Conservation (phyloP, 2,113 vertebrate genomes). For the Misgurnus anguillicaudatus region DNA sequence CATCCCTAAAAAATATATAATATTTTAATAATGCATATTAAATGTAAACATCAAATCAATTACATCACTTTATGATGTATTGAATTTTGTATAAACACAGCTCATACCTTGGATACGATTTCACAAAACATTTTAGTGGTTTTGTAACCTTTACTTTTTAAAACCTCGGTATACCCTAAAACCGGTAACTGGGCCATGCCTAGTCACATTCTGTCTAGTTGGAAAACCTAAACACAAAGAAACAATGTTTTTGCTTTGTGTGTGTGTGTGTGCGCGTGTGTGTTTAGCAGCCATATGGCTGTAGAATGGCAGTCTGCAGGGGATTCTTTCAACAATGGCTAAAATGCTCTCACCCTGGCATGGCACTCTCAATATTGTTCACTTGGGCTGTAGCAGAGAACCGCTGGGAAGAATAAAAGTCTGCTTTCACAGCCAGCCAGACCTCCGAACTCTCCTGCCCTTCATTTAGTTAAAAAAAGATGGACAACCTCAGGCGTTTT, state of each 20-base stretch:
- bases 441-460: conserved; percentile 9
- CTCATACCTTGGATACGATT: too few species aligned
- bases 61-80: too few species aligned
- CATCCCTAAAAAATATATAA: too few species aligned
- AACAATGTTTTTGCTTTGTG: too few species aligned
- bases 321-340: conserved; percentile 60
- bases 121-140: too few species aligned
- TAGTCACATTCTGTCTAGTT: neutral
- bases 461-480: conserved; percentile 48
- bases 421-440: conserved; percentile 58
- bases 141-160: too few species aligned
- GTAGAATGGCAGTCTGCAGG: conserved; percentile 62
- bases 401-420: conserved; percentile 51
- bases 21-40: too few species aligned
- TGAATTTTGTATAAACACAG: too few species aligned
- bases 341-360: conserved; percentile 37
- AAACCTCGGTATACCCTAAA: too few species aligned
- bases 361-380: conserved; percentile 53
- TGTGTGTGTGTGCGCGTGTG: neutral
- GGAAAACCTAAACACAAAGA: too few species aligned
- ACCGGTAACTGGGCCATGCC: too few species aligned
- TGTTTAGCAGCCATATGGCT: conserved; percentile 62
- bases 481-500: conserved; percentile 52
- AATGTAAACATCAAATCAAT: too few species aligned
- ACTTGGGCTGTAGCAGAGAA: conserved; percentile 60